phyloP scores from a whole-genome alignment of 2,797 vertebrate species.

The Cuniculus paca region DNA sequence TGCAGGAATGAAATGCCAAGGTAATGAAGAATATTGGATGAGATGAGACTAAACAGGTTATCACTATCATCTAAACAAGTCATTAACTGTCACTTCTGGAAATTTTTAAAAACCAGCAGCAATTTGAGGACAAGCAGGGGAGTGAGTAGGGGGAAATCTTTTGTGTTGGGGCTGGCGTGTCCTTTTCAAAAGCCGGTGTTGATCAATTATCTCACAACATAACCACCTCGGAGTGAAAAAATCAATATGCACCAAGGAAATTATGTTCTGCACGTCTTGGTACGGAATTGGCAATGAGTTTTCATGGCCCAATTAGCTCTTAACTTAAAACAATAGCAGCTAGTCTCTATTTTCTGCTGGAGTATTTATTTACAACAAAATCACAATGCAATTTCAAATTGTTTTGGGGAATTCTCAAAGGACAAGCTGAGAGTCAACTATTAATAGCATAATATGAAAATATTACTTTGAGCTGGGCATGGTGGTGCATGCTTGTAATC shows the following conservation, averaged over 20 bases:
- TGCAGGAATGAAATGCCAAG: conserved; percentile 69
- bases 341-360: conserved; percentile 49
- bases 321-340: conserved; percentile 43
- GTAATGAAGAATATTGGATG: conserved; percentile 75
- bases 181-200: conserved; percentile 18
- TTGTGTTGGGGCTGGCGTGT: not conserved
- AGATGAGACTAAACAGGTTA: conserved; percentile 72
- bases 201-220: not conserved
- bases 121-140: conserved; percentile 23
- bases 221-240: conserved; percentile 30
- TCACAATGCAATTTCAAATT: conserved; percentile 3
- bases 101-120: conserved; percentile 6
- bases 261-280: conserved; percentile 54
- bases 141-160: not conserved
- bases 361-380: conserved; percentile 61
- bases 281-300: conserved; percentile 41
- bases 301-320: conserved; percentile 56
- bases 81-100: conserved; percentile 73
- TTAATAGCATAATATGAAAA: conserved; percentile 1
- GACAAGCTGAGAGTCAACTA: not conserved
- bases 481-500: not conserved
- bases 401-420: conserved; percentile 1
- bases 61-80: conserved; percentile 74
- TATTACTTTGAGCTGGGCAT: not conserved
- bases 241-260: conserved; percentile 41